phyloP scores from a whole-genome alignment of 2,797 vertebrate species.

The Oreochromis grahami region DNA sequence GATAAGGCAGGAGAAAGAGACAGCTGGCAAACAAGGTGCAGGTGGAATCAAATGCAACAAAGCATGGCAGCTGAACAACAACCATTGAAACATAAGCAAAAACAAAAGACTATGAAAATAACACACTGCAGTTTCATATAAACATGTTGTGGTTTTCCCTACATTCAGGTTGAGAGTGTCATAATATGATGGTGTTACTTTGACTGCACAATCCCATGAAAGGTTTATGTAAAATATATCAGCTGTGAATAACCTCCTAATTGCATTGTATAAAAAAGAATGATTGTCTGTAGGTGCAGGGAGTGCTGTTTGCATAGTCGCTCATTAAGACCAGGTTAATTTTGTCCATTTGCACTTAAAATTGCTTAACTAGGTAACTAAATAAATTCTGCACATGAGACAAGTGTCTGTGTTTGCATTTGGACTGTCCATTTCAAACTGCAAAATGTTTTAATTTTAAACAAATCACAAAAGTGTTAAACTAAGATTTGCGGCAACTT shows the following conservation, averaged over 20 bases:
- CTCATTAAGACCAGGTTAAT: background rate
- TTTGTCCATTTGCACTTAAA: background rate
- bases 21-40: background rate
- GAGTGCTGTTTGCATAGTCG: accelerated
- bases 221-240: background rate
- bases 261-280: accelerated
- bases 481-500: background rate
- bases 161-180: accelerated
- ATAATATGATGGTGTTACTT: background rate
- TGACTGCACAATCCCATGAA: background rate
- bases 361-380: background rate
- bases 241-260: accelerated
- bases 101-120: background rate
- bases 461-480: background rate
- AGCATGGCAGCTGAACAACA: too few species aligned
- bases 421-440: background rate
- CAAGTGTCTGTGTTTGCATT: accelerated
- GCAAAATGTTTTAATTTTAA: background rate
- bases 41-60: background rate
- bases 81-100: background rate
- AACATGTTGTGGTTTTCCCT: background rate
- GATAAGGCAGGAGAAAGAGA: background rate
- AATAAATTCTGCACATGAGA: background rate
- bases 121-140: background rate
- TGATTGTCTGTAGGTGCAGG: background rate